These are phyloP conservation scores for Huso huso DNA, from an alignment of 2,797 vertebrate species.

Conservation along the genomic window DNA sequence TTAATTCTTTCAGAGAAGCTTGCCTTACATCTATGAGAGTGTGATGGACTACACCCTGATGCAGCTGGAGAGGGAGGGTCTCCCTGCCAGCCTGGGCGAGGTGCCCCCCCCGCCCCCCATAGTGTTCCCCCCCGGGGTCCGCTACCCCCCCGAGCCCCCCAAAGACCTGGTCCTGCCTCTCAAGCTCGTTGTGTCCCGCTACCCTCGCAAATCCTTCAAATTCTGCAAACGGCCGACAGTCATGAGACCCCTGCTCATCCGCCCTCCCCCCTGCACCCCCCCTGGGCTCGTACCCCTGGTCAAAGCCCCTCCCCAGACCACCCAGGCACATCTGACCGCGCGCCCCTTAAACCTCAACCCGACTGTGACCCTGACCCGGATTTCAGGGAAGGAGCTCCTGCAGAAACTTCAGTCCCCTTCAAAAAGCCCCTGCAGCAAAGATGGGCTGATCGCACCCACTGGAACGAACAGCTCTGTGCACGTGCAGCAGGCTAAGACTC, in stretches of 20 bases:
- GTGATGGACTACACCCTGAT: constrained; percentile 22
- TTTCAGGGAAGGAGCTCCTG: constrained; percentile 23
- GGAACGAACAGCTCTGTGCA: too few species aligned
- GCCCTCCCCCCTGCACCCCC: constrained; percentile 24
- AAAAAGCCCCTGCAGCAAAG: constrained; percentile 15
- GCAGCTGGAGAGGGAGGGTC: not conserved
- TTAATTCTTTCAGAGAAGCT: too few species aligned
- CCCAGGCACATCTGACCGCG: not conserved
- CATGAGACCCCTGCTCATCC: not conserved
- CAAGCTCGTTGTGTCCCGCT: constrained; percentile 31
- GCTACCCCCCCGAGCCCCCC: constrained; percentile 44
- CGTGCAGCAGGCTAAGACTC: too few species aligned
- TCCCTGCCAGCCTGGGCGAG: constrained; percentile 7
- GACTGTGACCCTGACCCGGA: constrained; percentile 12
- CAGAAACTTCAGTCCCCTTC: not conserved
- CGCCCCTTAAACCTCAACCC: constrained; percentile 20
- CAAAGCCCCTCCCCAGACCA: constrained; percentile 23
- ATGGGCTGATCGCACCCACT: too few species aligned
- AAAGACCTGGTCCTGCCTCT: constrained; percentile 45
- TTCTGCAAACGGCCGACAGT: not conserved
- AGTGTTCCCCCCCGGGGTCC: constrained; percentile 35
- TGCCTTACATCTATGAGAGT: too few species aligned
- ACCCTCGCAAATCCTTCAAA: not conserved
- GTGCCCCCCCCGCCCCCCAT: not conserved
- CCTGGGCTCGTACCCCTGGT: constrained; percentile 40